A percentile compares a stretch with the other conserved stretches of the same genome.
These are phyloP conservation scores for Dryadula phaetusa DNA, from an alignment of 2,888 invertebrate species.

Conservation along the genomic window DNA sequence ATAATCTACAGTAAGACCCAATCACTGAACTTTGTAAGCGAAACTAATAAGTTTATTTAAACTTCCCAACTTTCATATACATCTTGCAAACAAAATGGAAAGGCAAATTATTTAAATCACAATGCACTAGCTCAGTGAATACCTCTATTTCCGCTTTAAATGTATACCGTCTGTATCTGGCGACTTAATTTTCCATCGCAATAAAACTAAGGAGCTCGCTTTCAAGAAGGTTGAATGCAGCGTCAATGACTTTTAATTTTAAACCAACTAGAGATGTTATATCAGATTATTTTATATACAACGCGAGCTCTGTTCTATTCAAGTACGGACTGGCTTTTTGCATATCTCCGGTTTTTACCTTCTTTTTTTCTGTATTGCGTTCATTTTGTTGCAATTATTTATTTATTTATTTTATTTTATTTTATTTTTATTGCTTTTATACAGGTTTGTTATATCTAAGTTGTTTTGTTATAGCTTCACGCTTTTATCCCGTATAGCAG, in stretches of 20 bases:
- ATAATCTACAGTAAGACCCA: not conserved
- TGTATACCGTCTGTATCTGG: constrained; percentile 22
- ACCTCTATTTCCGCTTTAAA: constrained; percentile 19
- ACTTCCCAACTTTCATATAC: not conserved
- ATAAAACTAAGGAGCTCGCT: constrained; percentile 22
- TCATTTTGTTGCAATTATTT: not conserved
- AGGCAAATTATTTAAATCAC: constrained; percentile 27
- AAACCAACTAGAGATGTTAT: constrained; percentile 1
- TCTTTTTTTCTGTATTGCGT: not conserved
- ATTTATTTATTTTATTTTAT: too few relatives aligned
- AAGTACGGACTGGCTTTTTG: not conserved
- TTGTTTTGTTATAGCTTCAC: too few relatives aligned
- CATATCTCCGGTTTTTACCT: not conserved
- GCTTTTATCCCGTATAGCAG: too few relatives aligned
- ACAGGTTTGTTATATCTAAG: too few relatives aligned
- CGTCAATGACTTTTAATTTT: constrained; percentile 28
- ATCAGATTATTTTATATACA: constrained; percentile 21
- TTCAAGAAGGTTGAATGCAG: constrained; percentile 28
- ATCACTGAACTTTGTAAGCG: not conserved
- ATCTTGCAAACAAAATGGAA: constrained; percentile 20
- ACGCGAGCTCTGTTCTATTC: not conserved
- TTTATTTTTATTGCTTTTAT: too few relatives aligned
- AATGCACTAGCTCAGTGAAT: constrained; percentile 3
- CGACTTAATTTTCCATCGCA: constrained; percentile 31
- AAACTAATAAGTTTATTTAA: not conserved